These are phyloP conservation scores for Reticulitermes lucifugus DNA, from an alignment of 2,888 invertebrate species.

Conservation along the genomic window DNA sequence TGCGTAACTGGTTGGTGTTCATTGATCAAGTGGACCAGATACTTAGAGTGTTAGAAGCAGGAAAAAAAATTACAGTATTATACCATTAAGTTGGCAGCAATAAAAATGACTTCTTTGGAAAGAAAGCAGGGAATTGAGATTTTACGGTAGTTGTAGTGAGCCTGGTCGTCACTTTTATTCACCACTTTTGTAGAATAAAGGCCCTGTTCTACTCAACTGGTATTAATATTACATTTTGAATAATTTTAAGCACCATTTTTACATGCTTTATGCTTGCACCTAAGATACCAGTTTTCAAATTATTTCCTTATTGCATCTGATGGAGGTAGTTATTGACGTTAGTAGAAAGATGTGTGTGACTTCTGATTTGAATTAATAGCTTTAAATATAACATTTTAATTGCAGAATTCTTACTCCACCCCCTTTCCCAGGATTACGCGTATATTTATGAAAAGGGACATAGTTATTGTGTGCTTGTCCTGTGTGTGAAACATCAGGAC, in stretches of 20 bases:
- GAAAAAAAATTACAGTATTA: not conserved
- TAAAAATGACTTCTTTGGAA: not conserved
- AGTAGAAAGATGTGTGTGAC: not conserved
- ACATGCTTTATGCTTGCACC: not conserved
- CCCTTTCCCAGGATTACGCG: too few relatives aligned
- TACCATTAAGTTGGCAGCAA: not conserved
- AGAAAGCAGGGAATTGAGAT: not conserved
- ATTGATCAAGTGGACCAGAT: too few relatives aligned
- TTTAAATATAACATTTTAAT: too few relatives aligned
- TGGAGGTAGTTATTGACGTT: not conserved
- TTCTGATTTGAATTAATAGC: not conserved
- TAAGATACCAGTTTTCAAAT: not conserved
- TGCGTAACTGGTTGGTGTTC: too few relatives aligned
- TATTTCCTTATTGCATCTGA: not conserved
- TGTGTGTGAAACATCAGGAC: too few relatives aligned
- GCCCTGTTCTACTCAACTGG: conserved; percentile 1
- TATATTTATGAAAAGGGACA: too few relatives aligned
- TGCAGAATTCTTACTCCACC: too few relatives aligned
- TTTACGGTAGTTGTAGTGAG: not conserved
- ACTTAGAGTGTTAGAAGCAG: not conserved
- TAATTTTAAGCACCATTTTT: not conserved
- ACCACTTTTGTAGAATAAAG: conserved; percentile 6
- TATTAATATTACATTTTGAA: not conserved
- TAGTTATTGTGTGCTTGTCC: too few relatives aligned
- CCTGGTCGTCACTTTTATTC: not conserved